A percentile compares a stretch with the other conserved stretches of the same genome.
Conservation (phyloP, 1,140 invertebrate genomes). For the Orchestia grillus region DNA sequence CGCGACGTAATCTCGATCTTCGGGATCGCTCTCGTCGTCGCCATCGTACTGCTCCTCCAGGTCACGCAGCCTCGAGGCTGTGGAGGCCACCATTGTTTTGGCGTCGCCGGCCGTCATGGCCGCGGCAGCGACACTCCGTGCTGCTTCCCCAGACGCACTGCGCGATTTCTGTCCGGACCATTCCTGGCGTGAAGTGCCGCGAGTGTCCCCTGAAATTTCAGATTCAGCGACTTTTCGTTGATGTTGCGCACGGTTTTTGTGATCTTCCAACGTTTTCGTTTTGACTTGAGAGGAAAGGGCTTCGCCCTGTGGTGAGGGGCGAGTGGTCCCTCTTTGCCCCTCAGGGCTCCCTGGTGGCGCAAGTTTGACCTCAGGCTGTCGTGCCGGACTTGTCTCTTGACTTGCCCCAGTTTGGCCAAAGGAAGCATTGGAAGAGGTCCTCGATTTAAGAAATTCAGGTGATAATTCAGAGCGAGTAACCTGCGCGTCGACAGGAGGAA, state of each 20-base stretch:
- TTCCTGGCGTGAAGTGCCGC: background rate
- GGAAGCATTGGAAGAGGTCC: background rate
- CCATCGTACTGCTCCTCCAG: background rate
- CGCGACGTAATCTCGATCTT: background rate
- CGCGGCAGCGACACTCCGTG: background rate
- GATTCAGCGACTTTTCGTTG: background rate
- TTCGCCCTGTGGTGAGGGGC: background rate
- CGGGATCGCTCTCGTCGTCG: background rate
- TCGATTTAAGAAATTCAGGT: background rate
- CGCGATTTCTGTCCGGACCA: background rate
- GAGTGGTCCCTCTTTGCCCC: background rate
- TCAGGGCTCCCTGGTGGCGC: too few relatives aligned
- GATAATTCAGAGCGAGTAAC: background rate
- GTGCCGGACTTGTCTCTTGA: background rate
- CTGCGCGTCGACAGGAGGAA: background rate
- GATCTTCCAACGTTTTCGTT: background rate
- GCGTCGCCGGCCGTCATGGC: background rate
- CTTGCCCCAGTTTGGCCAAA: too few relatives aligned
- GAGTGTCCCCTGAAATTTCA: background rate
- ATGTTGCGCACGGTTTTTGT: background rate
- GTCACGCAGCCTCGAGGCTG: background rate
- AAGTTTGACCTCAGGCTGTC: background rate
- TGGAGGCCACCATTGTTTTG: background rate
- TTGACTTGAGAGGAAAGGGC: background rate
- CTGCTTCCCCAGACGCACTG: background rate